Evolutionary conservation across 2,888 invertebrate species (phyloP).

Genomic region (Acanthoscelides obtectus): DNA sequence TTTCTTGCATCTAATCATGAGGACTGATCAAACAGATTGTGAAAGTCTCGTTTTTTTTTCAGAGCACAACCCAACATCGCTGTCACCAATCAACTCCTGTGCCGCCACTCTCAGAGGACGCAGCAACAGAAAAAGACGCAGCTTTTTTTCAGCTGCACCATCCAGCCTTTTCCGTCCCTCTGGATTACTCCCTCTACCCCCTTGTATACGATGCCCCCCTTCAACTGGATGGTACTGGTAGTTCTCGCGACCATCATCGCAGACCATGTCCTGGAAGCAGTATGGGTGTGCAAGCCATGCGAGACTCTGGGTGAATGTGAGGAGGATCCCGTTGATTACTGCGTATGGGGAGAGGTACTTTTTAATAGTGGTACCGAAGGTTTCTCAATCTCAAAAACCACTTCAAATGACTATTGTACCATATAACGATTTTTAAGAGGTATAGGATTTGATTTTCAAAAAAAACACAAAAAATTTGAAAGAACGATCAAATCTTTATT

Average conservation of each 20-base stretch:
- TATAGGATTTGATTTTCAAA: too few relatives aligned
- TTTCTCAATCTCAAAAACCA: too few relatives aligned
- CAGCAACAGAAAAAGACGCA: background rate
- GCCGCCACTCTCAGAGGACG: background rate
- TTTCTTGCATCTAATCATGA: too few relatives aligned
- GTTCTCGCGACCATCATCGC: background rate
- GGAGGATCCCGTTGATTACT: slow-evolving; percentile 33
- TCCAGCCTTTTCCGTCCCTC: background rate
- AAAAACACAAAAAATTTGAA: too few relatives aligned
- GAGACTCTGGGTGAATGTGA: slow-evolving; percentile 36
- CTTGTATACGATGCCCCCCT: background rate
- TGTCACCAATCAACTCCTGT: background rate
- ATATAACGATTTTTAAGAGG: too few relatives aligned
- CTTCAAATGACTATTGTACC: too few relatives aligned
- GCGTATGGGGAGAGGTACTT: slow-evolving; percentile 40
- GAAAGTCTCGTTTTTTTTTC: background rate
- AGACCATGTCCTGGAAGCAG: background rate
- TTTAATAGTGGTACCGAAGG: background rate
- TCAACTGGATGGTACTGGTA: background rate
- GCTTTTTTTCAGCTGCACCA: background rate
- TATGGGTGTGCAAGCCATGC: slow-evolving; percentile 28
- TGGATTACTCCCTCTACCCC: background rate
- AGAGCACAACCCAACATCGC: background rate
- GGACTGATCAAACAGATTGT: too few relatives aligned
- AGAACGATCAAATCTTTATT: too few relatives aligned